A percentile compares a stretch with the other conserved stretches of the same genome.
Evolutionary conservation across 2,888 invertebrate species (phyloP).

Genomic region (Pammene fasciana): DNA sequence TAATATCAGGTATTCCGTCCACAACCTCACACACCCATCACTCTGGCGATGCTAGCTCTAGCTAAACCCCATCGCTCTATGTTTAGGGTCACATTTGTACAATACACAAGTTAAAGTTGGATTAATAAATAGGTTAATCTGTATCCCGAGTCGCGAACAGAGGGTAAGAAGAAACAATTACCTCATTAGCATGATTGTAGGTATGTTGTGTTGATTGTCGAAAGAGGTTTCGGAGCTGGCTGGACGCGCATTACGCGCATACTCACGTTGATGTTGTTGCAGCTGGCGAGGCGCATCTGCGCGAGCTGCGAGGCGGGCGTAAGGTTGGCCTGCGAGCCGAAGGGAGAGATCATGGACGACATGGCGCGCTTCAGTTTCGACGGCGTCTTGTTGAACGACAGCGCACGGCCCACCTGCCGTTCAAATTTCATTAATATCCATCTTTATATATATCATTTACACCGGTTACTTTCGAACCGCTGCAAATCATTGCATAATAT

Average conservation of each 20-base stretch:
- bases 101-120: no score
- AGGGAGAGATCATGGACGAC: constrained; percentile 96
- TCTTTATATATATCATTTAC: background rate
- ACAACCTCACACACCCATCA: no score
- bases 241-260: constrained; percentile 4
- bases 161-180: no score
- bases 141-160: no score
- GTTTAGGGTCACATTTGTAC: no score
- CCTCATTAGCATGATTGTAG: no score
- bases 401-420: constrained; percentile 91
- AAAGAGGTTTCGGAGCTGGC: no score
- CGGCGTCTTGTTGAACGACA: constrained; percentile 98
- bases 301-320: constrained; percentile 93
- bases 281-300: constrained; percentile 93
- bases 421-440: background rate
- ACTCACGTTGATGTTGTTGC: constrained; percentile 93
- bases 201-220: no score
- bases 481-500: background rate
- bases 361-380: constrained; percentile 96
- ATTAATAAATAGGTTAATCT: no score
- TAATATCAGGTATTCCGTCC: background rate
- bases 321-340: constrained; percentile 92
- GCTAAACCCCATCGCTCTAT: no score
- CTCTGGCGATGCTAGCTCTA: no score
- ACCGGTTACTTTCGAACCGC: background rate